Evolutionary conservation across 2,797 vertebrate genomes (phyloP).

Genomic region (Sebastes steindachneri): DNA sequence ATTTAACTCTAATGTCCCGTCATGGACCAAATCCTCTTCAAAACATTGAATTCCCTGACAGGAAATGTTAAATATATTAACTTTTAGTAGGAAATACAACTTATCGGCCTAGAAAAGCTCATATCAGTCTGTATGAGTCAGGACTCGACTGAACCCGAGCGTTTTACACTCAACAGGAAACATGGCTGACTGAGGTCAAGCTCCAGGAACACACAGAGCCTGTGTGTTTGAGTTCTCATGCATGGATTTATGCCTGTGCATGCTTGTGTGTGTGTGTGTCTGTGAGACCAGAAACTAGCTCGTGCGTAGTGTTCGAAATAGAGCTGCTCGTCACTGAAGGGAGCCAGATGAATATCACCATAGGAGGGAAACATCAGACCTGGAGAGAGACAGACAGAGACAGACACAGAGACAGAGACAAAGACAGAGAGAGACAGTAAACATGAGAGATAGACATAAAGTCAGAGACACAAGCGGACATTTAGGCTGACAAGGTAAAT

Average conservation of each 20-base stretch:
- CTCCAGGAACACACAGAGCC: neutral
- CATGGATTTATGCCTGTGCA: conserved; percentile 13
- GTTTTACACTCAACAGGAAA: conserved; percentile 68
- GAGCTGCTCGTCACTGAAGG: conserved; percentile 88
- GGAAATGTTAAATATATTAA: neutral
- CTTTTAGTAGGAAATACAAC: neutral
- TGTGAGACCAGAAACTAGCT: conserved; percentile 84
- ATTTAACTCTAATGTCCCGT: neutral
- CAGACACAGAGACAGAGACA: neutral
- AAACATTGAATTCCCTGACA: neutral
- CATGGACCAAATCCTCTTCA: neutral
- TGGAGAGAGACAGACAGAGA: conserved; percentile 33
- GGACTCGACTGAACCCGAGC: conserved; percentile 39
- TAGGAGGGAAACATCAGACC: conserved; percentile 87
- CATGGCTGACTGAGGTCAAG: conserved; percentile 48
- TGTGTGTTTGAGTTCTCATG: conserved; percentile 50
- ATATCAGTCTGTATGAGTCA: conserved; percentile 39
- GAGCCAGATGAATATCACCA: conserved; percentile 85
- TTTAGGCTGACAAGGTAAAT: no score
- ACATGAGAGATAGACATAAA: neutral
- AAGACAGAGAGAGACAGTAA: no score
- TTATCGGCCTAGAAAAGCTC: neutral
- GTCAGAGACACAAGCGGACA: neutral
- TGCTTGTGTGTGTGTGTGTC: neutral
- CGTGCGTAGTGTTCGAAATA: conserved; percentile 85